phyloP scores from a whole-genome alignment of 1,140 invertebrate species.

The Achatina immaculata region DNA sequence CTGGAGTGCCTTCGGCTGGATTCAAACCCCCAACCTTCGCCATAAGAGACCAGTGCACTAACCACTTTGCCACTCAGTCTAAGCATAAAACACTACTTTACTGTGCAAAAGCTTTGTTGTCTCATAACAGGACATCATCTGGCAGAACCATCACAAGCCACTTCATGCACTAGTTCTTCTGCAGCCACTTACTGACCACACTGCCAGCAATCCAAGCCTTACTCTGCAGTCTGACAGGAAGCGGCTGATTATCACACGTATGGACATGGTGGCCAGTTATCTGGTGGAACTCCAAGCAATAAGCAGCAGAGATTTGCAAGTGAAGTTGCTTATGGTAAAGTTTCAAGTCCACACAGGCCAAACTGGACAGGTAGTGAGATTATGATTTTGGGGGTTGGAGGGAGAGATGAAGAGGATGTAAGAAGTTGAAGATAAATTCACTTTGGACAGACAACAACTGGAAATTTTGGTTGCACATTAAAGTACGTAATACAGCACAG shows the following conservation, averaged over 20 bases:
- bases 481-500: too few relatives aligned
- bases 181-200: conserved; percentile 54
- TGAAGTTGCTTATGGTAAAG: conserved; percentile 50
- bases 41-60: too few relatives aligned
- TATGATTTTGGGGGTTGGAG: too few relatives aligned
- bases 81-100: too few relatives aligned
- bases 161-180: conserved; percentile 67
- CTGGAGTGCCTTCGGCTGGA: too few relatives aligned
- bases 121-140: conserved; percentile 66
- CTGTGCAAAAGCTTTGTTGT: too few relatives aligned
- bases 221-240: conserved; percentile 48
- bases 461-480: too few relatives aligned
- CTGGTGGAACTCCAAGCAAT: conserved; percentile 69
- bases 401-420: too few relatives aligned
- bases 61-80: too few relatives aligned
- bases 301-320: conserved; percentile 55
- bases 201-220: conserved; percentile 52
- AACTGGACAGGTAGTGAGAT: conserved; percentile 61
- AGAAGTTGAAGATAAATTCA: too few relatives aligned
- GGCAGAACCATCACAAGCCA: conserved; percentile 60
- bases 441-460: too few relatives aligned
- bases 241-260: conserved; percentile 62
- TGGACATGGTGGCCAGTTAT: conserved; percentile 68
- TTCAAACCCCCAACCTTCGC: too few relatives aligned
- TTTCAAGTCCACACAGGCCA: conserved; percentile 63